A percentile compares a stretch with the other conserved stretches of the same genome.
These are phyloP conservation scores for Talpa occidentalis DNA, from an alignment of 2,113 vertebrate genomes.

Conservation along the genomic window DNA sequence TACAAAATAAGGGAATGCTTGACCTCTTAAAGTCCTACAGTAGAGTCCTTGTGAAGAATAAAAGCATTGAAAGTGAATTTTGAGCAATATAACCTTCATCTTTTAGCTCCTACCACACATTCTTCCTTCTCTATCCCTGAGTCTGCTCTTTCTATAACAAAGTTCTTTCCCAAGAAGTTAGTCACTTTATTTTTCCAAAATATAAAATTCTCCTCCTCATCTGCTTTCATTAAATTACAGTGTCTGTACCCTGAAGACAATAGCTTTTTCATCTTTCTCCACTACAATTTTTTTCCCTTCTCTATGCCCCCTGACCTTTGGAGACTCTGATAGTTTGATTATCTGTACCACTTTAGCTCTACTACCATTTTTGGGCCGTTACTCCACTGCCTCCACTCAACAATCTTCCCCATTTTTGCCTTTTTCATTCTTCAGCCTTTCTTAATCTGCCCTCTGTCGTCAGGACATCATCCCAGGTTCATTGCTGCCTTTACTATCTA, in stretches of 20 bases:
- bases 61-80: no score
- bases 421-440: neutral
- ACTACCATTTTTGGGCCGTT: neutral
- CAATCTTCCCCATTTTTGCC: neutral
- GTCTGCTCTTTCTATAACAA: neutral
- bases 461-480: neutral
- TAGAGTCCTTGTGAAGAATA: no score
- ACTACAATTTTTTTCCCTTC: neutral
- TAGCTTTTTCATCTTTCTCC: neutral
- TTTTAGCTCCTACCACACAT: neutral
- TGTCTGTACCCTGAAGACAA: neutral
- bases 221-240: conserved; percentile 11
- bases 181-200: neutral
- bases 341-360: neutral
- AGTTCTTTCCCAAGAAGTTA: neutral
- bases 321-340: neutral
- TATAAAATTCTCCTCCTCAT: neutral
- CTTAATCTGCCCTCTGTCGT: neutral
- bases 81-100: no score
- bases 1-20: no score
- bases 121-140: neutral
- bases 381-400: neutral
- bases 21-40: no score
- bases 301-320: neutral
- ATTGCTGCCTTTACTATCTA: neutral